phyloP scores from a whole-genome alignment of 2,797 vertebrate genomes.

The Nothura maculosa region DNA sequence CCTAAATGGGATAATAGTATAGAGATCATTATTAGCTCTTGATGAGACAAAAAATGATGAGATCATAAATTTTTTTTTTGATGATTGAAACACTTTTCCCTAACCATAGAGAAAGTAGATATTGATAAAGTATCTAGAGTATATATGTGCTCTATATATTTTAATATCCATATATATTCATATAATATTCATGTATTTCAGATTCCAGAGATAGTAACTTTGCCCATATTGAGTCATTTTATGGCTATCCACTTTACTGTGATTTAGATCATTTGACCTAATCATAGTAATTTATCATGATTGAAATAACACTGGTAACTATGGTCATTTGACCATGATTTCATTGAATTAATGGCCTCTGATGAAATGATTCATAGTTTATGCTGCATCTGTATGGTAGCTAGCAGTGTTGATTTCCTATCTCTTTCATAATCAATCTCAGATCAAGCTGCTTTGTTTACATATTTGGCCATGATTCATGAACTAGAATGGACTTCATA shows the following conservation, averaged over 20 bases:
- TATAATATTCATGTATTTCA: neutral
- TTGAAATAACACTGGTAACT: no score
- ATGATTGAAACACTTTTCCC: neutral
- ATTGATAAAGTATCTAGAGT: neutral
- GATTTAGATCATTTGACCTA: neutral
- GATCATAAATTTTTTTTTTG: neutral
- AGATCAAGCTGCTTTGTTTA: neutral
- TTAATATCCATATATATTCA: neutral
- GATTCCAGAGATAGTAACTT: neutral
- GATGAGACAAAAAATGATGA: neutral
- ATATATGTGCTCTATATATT: neutral
- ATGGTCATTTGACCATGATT: neutral
- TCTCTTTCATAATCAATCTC: neutral
- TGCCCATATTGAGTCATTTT: neutral
- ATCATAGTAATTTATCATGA: no score
- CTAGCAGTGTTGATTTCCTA: neutral
- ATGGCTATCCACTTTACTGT: neutral
- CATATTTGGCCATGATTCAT: neutral
- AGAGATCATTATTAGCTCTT: neutral
- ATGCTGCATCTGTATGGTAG: neutral
- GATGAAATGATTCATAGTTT: neutral
- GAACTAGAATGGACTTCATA: neutral
- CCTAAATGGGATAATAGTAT: neutral
- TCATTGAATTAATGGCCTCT: neutral
- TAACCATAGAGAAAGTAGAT: neutral